Percentiles rank a stretch among this genome's conserved stretches.
Evolutionary conservation across 2,113 vertebrate genomes (phyloP).

Genomic region (Pampusana beccarii): DNA sequence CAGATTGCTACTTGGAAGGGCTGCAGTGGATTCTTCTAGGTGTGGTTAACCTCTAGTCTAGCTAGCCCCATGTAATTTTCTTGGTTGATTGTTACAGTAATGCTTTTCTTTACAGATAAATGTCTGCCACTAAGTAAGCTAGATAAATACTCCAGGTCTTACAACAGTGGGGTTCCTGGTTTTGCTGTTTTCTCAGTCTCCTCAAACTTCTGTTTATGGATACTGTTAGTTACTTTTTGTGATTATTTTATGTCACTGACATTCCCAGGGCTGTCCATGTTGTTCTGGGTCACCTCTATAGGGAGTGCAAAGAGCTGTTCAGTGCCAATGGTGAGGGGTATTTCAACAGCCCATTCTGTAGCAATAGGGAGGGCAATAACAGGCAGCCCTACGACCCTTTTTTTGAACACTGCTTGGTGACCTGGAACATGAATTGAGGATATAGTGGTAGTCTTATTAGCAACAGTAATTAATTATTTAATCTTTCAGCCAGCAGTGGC

Average conservation of each 20-base stretch:
- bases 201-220: background rate
- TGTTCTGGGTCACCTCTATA: background rate
- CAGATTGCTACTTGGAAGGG: background rate
- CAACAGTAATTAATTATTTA: background rate
- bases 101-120: background rate
- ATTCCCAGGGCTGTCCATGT: background rate
- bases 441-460: background rate
- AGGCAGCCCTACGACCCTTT: background rate
- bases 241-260: background rate
- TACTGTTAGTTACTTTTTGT: background rate
- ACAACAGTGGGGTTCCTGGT: rapidly evolving
- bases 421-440: background rate
- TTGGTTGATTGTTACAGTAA: background rate
- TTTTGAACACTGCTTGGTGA: background rate
- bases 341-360: background rate
- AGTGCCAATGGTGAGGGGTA: background rate
- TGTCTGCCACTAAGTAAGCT: background rate
- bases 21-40: background rate
- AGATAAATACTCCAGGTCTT: background rate
- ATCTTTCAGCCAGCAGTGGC: background rate
- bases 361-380: background rate
- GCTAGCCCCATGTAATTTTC: background rate
- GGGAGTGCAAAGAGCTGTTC: background rate
- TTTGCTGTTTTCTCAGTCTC: background rate
- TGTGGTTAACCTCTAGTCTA: background rate